These are phyloP conservation scores for Zelleria hepariella DNA, from an alignment of 2,888 invertebrate species.

Conservation along the genomic window DNA sequence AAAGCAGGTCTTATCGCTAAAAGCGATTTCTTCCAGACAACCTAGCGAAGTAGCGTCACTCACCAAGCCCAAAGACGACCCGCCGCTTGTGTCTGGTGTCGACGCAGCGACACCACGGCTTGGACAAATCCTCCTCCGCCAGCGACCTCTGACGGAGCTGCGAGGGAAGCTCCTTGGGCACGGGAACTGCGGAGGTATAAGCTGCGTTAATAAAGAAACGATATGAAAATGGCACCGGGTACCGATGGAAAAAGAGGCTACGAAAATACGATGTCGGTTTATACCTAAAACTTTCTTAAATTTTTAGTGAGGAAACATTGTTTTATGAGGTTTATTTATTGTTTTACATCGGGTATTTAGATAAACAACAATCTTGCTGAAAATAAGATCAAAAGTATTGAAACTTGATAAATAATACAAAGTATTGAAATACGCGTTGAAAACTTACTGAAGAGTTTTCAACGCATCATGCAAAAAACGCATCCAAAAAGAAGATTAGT, in stretches of 20 bases:
- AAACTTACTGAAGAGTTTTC: too few relatives aligned
- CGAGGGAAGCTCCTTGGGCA: constrained; percentile 36
- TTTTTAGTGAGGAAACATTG: background rate
- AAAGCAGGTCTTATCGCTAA: background rate
- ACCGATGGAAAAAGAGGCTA: background rate
- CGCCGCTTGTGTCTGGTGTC: background rate
- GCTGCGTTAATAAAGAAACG: background rate
- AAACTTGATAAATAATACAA: too few relatives aligned
- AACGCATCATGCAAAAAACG: too few relatives aligned
- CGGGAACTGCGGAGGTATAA: background rate
- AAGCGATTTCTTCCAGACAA: background rate
- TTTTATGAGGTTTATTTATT: background rate
- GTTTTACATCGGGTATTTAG: background rate
- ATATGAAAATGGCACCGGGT: background rate
- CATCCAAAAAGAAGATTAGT: too few relatives aligned
- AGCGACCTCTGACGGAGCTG: constrained; percentile 28
- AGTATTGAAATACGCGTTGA: background rate
- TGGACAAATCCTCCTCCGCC: constrained; percentile 16
- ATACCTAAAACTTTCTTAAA: too few relatives aligned
- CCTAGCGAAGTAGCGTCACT: background rate
- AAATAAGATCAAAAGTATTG: too few relatives aligned
- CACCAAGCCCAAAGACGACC: background rate
- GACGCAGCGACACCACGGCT: constrained; percentile 32
- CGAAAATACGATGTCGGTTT: too few relatives aligned
- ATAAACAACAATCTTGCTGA: background rate